phyloP scores from a whole-genome alignment of 2,113 vertebrate genomes.

The Nerophis lumbriciformis region DNA sequence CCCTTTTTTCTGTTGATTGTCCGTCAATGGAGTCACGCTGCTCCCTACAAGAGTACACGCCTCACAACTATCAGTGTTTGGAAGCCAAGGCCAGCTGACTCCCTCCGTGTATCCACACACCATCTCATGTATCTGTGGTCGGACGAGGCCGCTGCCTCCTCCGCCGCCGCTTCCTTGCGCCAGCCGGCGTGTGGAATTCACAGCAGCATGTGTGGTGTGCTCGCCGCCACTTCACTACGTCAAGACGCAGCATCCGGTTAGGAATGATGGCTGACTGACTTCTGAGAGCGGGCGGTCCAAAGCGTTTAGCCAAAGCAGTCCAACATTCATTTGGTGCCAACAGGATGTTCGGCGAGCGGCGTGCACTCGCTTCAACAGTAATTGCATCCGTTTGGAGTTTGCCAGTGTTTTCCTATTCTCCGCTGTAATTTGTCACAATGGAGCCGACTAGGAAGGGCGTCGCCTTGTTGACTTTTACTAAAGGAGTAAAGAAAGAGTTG shows the following conservation, averaged over 20 bases:
- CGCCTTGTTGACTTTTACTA: slow-evolving; percentile 25
- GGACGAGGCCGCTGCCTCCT: slow-evolving; percentile 65
- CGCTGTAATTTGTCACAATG: slow-evolving; percentile 41
- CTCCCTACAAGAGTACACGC: slow-evolving; percentile 40
- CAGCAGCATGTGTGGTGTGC: slow-evolving; percentile 59
- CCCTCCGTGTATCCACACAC: slow-evolving; percentile 67
- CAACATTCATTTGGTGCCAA: slow-evolving; percentile 49
- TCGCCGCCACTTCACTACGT: slow-evolving; percentile 15
- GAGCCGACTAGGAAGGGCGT: slow-evolving; percentile 23
- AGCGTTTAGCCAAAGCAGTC: slow-evolving; percentile 28
- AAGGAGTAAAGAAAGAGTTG: slow-evolving; percentile 10
- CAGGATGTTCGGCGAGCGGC: slow-evolving; percentile 44
- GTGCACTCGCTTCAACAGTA: slow-evolving; percentile 14
- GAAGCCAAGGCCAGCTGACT: slow-evolving; percentile 72
- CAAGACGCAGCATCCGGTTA: slow-evolving; percentile 15
- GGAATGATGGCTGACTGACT: slow-evolving; percentile 11
- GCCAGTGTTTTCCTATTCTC: slow-evolving; percentile 46
- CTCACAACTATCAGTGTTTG: slow-evolving; percentile 63
- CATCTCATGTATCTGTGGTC: slow-evolving; percentile 75
- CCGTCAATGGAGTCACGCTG: slow-evolving; percentile 63
- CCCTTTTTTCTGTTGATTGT: slow-evolving; percentile 59
- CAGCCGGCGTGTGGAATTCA: slow-evolving; percentile 62
- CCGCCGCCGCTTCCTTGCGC: slow-evolving; percentile 16
- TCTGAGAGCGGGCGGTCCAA: slow-evolving; percentile 30
- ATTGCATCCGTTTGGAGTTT: slow-evolving; percentile 52